Evolutionary conservation across 2,797 vertebrate species (phyloP), one percentile per base, ranked within the genome.

Genomic region (Gallinago solitaria): DNA sequence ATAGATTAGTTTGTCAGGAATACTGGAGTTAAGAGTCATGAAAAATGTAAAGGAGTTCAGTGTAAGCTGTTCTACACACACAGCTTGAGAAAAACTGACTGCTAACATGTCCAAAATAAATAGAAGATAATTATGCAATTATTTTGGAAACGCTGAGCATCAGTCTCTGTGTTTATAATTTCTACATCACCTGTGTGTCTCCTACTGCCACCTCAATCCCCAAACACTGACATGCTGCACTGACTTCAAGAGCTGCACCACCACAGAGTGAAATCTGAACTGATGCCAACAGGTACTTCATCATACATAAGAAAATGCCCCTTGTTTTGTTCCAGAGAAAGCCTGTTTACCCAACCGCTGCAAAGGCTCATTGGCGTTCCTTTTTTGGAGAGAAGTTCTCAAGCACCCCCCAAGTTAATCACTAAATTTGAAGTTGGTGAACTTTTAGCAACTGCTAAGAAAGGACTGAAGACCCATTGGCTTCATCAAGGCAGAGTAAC

Each of bases 211-310:
- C 43, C 30, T 83, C 68, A 63, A 32, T 63, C 33, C 11, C 47
- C 4, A 4, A 82, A 57, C 15, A 41, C 25, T 8, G 25, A 76
- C 16, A 70, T 61, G 25, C 9, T 7, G 2, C 32, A 61, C 9
- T 16, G 35, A 73, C n/a, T 63, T 83, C 35, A 75, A 39, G 48
- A 93, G 39, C 33, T 48, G 30, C 30, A 73, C 53, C 59, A 64
- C 8, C 39, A 56, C 18, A 48, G 2, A 24, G 5, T 23, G 30
- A 87, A 57, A 4, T 21, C 27, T 85, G 76, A 82, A 79, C 43
- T 53, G 76, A 69, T 5, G 33, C 25, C 25, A 60, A 45, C 48
- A 17, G 0, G 0, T 35, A 27, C 19, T 71, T 73, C 16, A 56
- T 24, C 53, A 33, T 5, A 41, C 23, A 28, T 37, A 9, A 65